A percentile compares a stretch with the other conserved stretches of the same genome.
Conservation (phyloP, 2,797 vertebrate species). For the Protosalanx chinensis region DNA sequence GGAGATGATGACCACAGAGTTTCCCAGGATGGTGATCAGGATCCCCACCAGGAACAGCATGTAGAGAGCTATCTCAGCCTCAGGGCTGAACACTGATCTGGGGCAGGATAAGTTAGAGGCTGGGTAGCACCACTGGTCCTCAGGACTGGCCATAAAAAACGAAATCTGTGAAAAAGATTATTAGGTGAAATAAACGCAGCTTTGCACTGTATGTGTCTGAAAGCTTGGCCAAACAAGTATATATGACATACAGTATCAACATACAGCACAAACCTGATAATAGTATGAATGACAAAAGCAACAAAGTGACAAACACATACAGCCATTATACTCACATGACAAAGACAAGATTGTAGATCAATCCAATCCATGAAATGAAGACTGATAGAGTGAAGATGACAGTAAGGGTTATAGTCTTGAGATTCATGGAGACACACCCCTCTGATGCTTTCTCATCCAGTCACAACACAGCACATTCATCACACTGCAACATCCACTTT, state of each 20-base stretch:
- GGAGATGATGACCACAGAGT: conserved; percentile 38
- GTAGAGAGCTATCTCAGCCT: neutral
- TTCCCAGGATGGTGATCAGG: conserved; percentile 34
- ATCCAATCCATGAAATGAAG: neutral
- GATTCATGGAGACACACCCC: neutral
- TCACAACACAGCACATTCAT: neutral
- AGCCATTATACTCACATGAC: neutral
- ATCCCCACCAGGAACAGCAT: neutral
- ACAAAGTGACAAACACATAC: neutral
- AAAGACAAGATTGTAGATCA: neutral
- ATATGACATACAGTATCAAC: neutral
- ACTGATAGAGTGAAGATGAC: neutral
- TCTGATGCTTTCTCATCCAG: neutral
- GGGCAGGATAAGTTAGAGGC: neutral
- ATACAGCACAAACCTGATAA: neutral
- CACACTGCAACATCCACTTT: neutral
- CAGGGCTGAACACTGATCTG: neutral
- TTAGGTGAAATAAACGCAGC: neutral
- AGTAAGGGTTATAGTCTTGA: neutral
- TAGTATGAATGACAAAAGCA: neutral
- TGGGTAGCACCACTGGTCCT: neutral
- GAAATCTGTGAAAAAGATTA: neutral
- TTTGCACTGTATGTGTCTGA: no score
- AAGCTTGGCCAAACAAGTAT: no score
- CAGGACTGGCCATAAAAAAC: neutral